Evolutionary conservation across 2,113 vertebrate genomes (phyloP).

Genomic region (Ageneiosus marmoratus): DNA sequence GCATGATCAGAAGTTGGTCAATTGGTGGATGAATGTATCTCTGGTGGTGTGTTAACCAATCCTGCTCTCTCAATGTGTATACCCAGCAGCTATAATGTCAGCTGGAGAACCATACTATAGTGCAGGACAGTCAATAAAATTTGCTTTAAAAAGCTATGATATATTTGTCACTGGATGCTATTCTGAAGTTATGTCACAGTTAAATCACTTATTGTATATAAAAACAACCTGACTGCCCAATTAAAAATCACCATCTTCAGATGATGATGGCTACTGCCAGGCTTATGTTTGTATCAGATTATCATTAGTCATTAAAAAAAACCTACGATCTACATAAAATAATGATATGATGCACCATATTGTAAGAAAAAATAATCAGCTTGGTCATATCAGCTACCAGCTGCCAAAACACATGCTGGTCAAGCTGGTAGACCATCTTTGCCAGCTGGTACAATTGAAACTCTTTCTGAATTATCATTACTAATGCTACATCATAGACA

Average conservation of each 20-base stretch:
- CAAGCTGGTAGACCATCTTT: not conserved
- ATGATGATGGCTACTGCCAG: not conserved
- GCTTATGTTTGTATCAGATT: not conserved
- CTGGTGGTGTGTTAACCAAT: not conserved
- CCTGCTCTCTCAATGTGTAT: not conserved
- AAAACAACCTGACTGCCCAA: not conserved
- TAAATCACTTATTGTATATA: no score
- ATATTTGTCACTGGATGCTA: not conserved
- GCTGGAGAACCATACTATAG: not conserved
- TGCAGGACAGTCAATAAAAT: not conserved
- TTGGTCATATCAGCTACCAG: not conserved
- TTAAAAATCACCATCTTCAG: not conserved
- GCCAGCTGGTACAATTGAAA: slow-evolving; percentile 17
- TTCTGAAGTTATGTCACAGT: not conserved
- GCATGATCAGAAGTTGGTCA: no score
- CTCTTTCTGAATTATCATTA: not conserved
- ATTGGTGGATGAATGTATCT: not conserved
- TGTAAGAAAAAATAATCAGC: not conserved
- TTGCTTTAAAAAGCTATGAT: not conserved
- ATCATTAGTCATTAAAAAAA: not conserved
- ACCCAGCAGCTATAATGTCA: not conserved
- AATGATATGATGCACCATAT: not conserved
- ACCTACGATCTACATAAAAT: not conserved
- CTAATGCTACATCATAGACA: not conserved
- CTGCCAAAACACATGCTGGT: slow-evolving; percentile 16